Base-by-base conservation (phyloP, 2,797 vertebrate species). In the Apogon hyalosoma region DNA sequence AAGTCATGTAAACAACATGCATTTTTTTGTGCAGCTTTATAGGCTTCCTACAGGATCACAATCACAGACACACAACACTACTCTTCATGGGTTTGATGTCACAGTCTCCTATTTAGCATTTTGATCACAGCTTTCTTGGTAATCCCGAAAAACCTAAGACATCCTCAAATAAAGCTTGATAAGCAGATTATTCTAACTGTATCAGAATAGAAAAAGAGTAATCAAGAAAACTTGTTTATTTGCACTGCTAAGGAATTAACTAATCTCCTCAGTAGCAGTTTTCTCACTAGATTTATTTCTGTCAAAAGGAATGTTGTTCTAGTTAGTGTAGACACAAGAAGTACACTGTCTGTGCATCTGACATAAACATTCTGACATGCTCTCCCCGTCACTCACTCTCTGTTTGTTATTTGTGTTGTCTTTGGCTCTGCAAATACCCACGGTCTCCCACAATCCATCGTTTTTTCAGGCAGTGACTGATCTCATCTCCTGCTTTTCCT, bases 351-450 rank as follows among this genome's bases (percentile, higher is more conserved):
- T 41, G 21, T 39, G 7, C 19, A 19, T 43, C 54, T 36, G 39
- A 54, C 7, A 49, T 59, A 41, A n/a, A 71, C 56, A 49, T 72
- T 57, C 76, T 21, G 55, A 58, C 45, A 19, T 50, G n/a, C 57
- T 64, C 40, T 53, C 18, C 31, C 28, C 59, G 14, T 64, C 45
- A 36, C 60, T 73, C 54, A 52, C 5, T 74, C 56, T 74, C 52
- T 53, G 11, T 78, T 56, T 68, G 39, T n/a, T 57, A 28, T 61
- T 58, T 82, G 66, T 57, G 31, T 52, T 77, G 56, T 83, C 48
- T 78, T 39, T 39, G 33, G 41, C 51, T 67, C 63, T 56, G 38
- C 46, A 84, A 77, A 76, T 55, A 69, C 53, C 28, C 19, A n/a
- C 40, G n/a, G 12, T 40, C 71, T 77, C 31, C 51, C 49, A 63